These are phyloP conservation scores for Pharmacophagus antenor DNA, from an alignment of 2,888 invertebrate genomes.

Conservation along the genomic window DNA sequence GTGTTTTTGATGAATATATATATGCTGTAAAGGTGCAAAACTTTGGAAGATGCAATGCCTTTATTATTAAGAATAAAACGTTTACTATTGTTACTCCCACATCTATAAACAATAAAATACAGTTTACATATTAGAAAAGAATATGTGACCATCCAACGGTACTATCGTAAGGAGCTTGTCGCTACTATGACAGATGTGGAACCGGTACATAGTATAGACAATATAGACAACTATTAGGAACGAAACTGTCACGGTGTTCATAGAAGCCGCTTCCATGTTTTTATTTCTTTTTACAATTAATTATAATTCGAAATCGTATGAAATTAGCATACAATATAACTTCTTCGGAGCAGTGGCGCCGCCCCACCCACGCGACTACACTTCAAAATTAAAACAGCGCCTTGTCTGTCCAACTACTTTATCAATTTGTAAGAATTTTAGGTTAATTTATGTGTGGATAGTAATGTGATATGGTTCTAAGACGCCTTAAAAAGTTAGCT, in stretches of 20 bases:
- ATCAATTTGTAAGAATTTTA: conserved; percentile 29
- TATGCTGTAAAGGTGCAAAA: no score
- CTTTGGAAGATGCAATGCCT: background rate
- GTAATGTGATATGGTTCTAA: conserved; percentile 37
- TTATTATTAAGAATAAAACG: background rate
- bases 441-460: conserved; percentile 28
- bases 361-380: conserved; percentile 43
- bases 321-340: conserved; percentile 74
- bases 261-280: conserved; percentile 58
- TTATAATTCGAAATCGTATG: conserved; percentile 61
- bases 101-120: conserved; percentile 1
- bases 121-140: background rate
- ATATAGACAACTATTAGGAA: conserved; percentile 33
- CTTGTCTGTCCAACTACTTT: conserved; percentile 35
- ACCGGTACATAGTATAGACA: conserved; percentile 25
- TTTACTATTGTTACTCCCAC: background rate
- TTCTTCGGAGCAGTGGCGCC: conserved; percentile 48
- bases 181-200: conserved; percentile 34
- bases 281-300: conserved; percentile 66
- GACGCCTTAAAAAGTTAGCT: conserved; percentile 34
- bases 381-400: conserved; percentile 37
- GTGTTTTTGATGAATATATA: no score
- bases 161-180: conserved; percentile 25
- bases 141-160: conserved; percentile 5
- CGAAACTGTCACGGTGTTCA: conserved; percentile 56